Evolutionary conservation across 1,140 invertebrate species (phyloP).

Genomic region (Epicauta chinensis): DNA sequence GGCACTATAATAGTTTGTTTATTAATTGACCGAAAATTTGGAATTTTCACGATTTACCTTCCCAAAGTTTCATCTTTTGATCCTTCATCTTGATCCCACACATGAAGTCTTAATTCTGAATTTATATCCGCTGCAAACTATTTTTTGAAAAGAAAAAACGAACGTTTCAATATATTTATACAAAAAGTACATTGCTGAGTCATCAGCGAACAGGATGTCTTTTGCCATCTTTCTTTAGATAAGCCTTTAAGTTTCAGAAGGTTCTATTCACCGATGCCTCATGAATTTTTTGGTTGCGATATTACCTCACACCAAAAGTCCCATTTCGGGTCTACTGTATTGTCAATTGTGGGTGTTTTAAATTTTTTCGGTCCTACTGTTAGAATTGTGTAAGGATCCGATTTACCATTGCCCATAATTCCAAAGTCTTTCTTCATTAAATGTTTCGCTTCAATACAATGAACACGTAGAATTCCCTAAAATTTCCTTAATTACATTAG

Average conservation of each 20-base stretch:
- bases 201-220: too few species aligned
- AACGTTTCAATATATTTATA: too few species aligned
- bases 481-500: conserved; percentile 19
- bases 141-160: too few species aligned
- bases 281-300: background rate
- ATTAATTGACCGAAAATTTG: background rate
- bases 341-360: conserved; percentile 77
- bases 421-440: conserved; percentile 79
- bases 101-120: conserved; percentile 34
- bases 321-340: conserved; percentile 88
- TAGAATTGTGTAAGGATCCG: conserved; percentile 84
- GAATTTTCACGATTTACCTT: conserved; percentile 54
- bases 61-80: conserved; percentile 69
- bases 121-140: conserved; percentile 1
- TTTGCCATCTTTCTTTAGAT: too few species aligned
- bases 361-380: conserved; percentile 79
- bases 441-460: conserved; percentile 82
- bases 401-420: conserved; percentile 67
- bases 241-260: too few species aligned
- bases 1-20: conserved; percentile 29
- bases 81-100: conserved; percentile 68
- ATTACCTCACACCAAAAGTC: conserved; percentile 82
- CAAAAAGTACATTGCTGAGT: too few species aligned
- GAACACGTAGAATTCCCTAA: conserved; percentile 71
- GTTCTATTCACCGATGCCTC: too few species aligned